Percentiles rank a stretch among this genome's conserved stretches.
Evolutionary conservation across 2,113 vertebrate genomes (phyloP).

Genomic region (Cebus imitator): DNA sequence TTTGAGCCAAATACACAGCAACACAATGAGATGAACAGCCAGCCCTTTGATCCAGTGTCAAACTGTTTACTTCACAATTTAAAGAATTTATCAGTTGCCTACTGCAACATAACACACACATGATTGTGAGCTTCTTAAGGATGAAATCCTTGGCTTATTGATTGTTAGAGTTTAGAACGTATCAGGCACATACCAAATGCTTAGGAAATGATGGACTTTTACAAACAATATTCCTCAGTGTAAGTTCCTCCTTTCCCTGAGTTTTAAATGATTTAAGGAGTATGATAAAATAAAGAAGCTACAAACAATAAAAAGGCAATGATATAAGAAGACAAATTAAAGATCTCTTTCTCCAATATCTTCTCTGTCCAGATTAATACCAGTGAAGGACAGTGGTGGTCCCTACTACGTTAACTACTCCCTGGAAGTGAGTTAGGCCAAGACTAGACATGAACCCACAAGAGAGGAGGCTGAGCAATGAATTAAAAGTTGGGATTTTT

Average conservation of each 20-base stretch:
- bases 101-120: background rate
- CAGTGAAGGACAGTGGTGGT: background rate
- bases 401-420: background rate
- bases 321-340: background rate
- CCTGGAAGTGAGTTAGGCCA: background rate
- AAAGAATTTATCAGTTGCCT: background rate
- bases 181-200: background rate
- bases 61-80: background rate
- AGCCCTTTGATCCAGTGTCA: background rate
- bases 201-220: background rate
- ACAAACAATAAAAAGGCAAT: background rate
- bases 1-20: background rate
- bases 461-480: background rate
- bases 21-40: background rate
- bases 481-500: background rate
- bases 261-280: background rate
- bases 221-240: background rate
- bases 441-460: background rate
- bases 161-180: background rate
- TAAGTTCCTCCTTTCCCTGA: slow-evolving; percentile 41
- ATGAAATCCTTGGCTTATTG: background rate
- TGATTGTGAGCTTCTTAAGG: background rate
- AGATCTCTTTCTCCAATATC: background rate
- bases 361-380: background rate
- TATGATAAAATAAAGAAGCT: background rate